Percentiles rank a stretch among this genome's conserved stretches.
Conservation (phyloP, 2,113 vertebrate species). For the Entomyzon cyanotis region DNA sequence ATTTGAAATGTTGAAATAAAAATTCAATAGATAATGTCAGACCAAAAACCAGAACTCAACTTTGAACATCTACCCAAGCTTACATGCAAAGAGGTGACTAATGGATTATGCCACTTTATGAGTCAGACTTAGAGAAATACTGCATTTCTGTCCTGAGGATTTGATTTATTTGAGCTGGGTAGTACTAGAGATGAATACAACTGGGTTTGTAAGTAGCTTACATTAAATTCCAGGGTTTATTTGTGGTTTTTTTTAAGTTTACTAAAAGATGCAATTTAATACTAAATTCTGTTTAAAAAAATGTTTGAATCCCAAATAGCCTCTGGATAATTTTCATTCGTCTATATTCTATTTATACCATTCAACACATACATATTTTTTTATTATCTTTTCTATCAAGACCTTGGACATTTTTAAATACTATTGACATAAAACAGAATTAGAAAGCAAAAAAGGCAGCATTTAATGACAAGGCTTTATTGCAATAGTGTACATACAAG, state of each 20-base stretch:
- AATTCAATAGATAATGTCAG: conserved; percentile 11
- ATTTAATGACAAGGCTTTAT: neutral
- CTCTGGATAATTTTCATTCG: conserved; percentile 17
- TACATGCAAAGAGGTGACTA: neutral
- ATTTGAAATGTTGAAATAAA: conserved; percentile 36
- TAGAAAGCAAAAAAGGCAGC: neutral
- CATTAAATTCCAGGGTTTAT: neutral
- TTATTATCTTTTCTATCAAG: neutral
- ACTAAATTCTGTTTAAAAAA: conserved; percentile 5
- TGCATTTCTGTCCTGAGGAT: neutral
- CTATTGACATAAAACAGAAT: neutral
- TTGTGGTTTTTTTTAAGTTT: neutral
- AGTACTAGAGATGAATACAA: neutral
- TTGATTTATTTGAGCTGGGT: conserved; percentile 44
- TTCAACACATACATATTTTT: neutral
- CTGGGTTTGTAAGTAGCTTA: neutral
- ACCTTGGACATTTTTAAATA: neutral
- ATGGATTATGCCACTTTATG: conserved; percentile 31
- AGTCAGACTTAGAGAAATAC: conserved; percentile 43
- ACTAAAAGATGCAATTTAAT: neutral
- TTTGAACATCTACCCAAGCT: conserved; percentile 38
- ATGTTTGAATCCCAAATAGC: neutral
- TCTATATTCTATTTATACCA: neutral
- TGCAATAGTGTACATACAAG: neutral
- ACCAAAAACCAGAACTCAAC: conserved; percentile 40